Evolutionary conservation across 2,888 invertebrate genomes (phyloP).

Genomic region (Litoditis marina): DNA sequence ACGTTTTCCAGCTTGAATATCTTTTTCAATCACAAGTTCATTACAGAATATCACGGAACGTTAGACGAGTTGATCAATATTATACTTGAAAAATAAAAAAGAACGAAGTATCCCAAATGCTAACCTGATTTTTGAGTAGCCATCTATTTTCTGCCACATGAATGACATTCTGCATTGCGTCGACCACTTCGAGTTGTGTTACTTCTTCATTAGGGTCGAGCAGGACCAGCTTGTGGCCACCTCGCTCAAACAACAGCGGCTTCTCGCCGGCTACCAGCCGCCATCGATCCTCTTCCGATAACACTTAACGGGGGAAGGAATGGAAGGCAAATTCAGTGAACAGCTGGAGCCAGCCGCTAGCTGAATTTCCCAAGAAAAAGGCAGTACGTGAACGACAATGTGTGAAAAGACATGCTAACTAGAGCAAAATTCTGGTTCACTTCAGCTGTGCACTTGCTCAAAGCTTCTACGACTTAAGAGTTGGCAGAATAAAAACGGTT

Average conservation of each 20-base stretch:
- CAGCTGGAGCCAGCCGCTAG: too few species aligned
- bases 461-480: too few species aligned
- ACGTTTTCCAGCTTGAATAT: too few species aligned
- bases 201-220: slow-evolving; percentile 10
- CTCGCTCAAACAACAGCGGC: slow-evolving; percentile 24
- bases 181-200: slow-evolving; percentile 13
- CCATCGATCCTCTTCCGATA: slow-evolving; percentile 19
- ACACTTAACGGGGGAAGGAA: slow-evolving; percentile 19
- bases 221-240: slow-evolving; percentile 12
- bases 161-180: slow-evolving; percentile 22
- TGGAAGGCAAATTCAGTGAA: too few species aligned
- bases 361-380: too few species aligned
- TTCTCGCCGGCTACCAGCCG: slow-evolving; percentile 19
- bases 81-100: neutral
- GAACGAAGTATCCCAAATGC: neutral
- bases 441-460: too few species aligned
- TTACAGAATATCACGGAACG: too few species aligned
- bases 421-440: too few species aligned
- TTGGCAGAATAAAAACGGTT: too few species aligned
- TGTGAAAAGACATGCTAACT: too few species aligned
- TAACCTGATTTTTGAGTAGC: slow-evolving; percentile 20
- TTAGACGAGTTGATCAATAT: too few species aligned
- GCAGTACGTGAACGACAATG: too few species aligned
- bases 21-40: neutral
- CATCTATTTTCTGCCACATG: slow-evolving; percentile 20